phyloP scores from a whole-genome alignment of 2,888 invertebrate genomes.

The Polymixis lichenea region DNA sequence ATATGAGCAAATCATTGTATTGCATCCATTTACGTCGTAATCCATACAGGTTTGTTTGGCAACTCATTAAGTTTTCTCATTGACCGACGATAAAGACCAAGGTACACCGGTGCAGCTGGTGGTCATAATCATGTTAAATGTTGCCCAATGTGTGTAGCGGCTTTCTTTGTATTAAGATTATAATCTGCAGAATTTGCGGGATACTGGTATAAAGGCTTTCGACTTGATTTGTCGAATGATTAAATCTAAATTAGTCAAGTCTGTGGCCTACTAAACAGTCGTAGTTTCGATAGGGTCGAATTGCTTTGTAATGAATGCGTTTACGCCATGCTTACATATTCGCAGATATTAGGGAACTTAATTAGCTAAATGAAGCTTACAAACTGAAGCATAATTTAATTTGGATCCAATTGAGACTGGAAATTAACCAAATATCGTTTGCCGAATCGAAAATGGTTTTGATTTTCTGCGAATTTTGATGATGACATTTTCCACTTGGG shows the following conservation, averaged over 20 bases:
- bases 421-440: conserved; percentile 19
- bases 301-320: conserved; percentile 22
- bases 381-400: conserved; percentile 27
- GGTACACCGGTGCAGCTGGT: conserved; percentile 43
- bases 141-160: conserved; percentile 45
- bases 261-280: neutral
- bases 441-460: conserved; percentile 19
- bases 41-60: conserved; percentile 53
- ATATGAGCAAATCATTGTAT: conserved; percentile 31
- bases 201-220: conserved; percentile 16
- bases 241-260: neutral
- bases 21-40: conserved; percentile 35
- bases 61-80: conserved; percentile 50
- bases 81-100: conserved; percentile 60
- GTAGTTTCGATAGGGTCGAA: conserved; percentile 5
- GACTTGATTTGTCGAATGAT: neutral
- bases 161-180: conserved; percentile 51
- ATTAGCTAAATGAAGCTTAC: conserved; percentile 34
- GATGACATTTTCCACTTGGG: neutral
- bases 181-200: conserved; percentile 27
- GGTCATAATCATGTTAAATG: conserved; percentile 37
- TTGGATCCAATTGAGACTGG: conserved; percentile 25
- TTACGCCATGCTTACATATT: conserved; percentile 10
- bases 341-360: conserved; percentile 2
- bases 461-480: conserved; percentile 8